Base-by-base conservation (phyloP, 2,113 vertebrate species). In the Lampris megalopsis region DNA sequence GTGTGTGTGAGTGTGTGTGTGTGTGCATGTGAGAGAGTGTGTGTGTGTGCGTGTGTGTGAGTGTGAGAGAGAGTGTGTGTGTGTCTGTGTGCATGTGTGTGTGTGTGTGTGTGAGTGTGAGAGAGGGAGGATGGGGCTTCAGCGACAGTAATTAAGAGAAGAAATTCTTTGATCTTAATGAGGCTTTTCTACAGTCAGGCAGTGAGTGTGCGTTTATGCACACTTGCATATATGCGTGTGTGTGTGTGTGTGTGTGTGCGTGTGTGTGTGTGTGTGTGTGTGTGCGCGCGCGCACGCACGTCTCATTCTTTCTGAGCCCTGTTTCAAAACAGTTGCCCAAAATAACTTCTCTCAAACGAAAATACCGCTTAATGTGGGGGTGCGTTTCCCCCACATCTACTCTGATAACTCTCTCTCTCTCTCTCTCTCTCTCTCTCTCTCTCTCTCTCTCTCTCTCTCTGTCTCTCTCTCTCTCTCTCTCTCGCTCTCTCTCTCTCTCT, bases 161-260 rank as follows among this genome's bases (percentile, higher is more conserved):
- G 82, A 47, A 82, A 86, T 77, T 79, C 85, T 90, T 92, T 92
- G 88, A 91, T 91, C 84, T 91, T 88, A 91, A 91, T 87, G 80
- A 91, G 88, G 63, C 70, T 81, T 87, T 81, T 88, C 82, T 82
- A 53, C 71, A 70, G 70, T 82, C 75, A 75, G 71, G 63, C 66
- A 68, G 42, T 56, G 75, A 60, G 71, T 68, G 64, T 10, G 35
- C 45, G 9, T 35, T 56, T 54, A 24, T 56, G 50, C 41, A 35
- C 57, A 24, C 24, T 24, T 24, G 24, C 24, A 24, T 24, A 24
- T 61, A 62, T 84, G 71, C 83, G 77, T 57, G 52, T 76, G 40
- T 71, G 65, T 57, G 71, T 63, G 63, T 71, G 73, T 60, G 62
- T 5, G 65, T n/a, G 58, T 63, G 50, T 36, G 9, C 8, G 52